These are phyloP conservation scores for Saccostrea glomerata DNA, from an alignment of 1,140 invertebrate genomes.

Conservation along the genomic window DNA sequence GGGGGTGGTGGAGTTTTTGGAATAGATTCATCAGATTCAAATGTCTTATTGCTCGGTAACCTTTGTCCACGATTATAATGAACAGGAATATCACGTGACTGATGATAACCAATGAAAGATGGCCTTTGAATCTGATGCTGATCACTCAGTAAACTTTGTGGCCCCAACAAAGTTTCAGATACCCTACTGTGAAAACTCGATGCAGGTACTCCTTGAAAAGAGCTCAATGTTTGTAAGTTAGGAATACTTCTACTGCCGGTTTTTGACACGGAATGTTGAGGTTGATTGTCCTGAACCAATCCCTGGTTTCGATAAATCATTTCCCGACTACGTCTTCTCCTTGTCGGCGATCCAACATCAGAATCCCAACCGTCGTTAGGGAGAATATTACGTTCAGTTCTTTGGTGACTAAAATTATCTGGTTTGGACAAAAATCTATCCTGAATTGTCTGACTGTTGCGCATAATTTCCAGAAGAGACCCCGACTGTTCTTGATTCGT, in stretches of 20 bases:
- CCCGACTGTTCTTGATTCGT: background rate
- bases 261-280: background rate
- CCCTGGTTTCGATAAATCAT: background rate
- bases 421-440: conserved; percentile 6
- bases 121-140: background rate
- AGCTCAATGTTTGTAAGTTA: background rate
- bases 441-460: conserved; percentile 11
- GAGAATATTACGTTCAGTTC: background rate
- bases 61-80: background rate
- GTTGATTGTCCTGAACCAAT: background rate
- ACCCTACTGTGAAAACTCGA: background rate
- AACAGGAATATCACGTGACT: background rate
- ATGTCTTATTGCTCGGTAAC: background rate
- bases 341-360: background rate
- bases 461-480: background rate
- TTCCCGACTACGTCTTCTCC: background rate
- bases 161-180: background rate
- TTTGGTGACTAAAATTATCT: background rate
- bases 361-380: background rate
- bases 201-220: background rate
- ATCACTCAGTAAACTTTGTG: conserved; percentile 11
- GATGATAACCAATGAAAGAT: conserved; percentile 1
- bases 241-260: background rate
- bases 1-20: background rate
- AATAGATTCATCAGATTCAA: background rate